These are phyloP conservation scores for Xiphophorus hellerii DNA, from an alignment of 2,113 vertebrate species.

Conservation along the genomic window DNA sequence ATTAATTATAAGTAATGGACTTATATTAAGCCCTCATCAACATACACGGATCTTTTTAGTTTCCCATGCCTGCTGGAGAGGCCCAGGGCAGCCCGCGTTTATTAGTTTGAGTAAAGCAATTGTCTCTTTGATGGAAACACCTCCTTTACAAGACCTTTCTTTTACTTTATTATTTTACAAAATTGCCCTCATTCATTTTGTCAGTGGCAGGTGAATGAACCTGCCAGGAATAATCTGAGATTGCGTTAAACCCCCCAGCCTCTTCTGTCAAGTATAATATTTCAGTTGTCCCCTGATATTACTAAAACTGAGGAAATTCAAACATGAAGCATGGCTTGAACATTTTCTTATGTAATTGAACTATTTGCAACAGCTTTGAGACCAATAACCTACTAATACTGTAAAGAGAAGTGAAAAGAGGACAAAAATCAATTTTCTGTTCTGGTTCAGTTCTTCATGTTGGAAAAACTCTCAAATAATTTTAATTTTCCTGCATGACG, in stretches of 20 bases:
- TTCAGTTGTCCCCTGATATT: conserved; percentile 79
- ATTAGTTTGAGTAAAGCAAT: conserved; percentile 78
- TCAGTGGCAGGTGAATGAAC: conserved; percentile 89
- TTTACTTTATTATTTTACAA: conserved; percentile 90
- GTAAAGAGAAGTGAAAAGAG: conserved; percentile 80
- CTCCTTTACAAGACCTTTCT: conserved; percentile 74
- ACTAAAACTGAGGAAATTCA: conserved; percentile 85
- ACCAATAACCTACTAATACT: conserved; percentile 84
- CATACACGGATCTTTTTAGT: conserved; percentile 76
- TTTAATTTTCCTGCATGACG: conserved; percentile 57
- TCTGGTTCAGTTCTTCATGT: conserved; percentile 76
- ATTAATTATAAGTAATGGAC: conserved; percentile 83
- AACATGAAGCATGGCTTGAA: conserved; percentile 86
- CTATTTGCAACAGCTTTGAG: conserved; percentile 91
- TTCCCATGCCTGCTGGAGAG: conserved; percentile 60
- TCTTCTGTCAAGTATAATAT: conserved; percentile 82
- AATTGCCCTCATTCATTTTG: conserved; percentile 94
- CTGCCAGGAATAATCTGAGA: conserved; percentile 87
- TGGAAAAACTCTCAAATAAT: conserved; percentile 39
- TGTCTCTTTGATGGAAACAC: conserved; percentile 77
- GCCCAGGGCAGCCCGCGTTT: conserved; percentile 71
- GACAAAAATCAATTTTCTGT: conserved; percentile 83
- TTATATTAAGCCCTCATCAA: conserved; percentile 79
- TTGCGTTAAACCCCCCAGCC: conserved; percentile 82
- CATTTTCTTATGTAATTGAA: conserved; percentile 92